Percentiles rank a stretch among this genome's conserved stretches.
These are phyloP conservation scores for Tribolium freemani DNA, from an alignment of 2,888 invertebrate species.

Conservation along the genomic window DNA sequence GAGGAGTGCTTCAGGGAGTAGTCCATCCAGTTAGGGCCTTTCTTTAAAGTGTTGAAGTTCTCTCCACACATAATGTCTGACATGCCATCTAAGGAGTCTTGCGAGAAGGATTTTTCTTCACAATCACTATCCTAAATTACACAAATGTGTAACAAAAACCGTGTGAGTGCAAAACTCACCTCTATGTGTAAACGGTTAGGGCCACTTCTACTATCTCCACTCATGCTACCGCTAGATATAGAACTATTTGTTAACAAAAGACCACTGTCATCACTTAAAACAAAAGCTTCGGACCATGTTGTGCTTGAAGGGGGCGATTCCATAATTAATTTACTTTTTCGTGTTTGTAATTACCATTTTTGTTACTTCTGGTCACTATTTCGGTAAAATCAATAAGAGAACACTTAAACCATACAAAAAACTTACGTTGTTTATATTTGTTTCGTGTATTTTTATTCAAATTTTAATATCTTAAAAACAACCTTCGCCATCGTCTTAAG, in stretches of 20 bases:
- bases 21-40: slow-evolving; percentile 76
- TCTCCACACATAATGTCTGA: slow-evolving; percentile 86
- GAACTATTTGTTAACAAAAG: slow-evolving; percentile 81
- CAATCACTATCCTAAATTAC: slow-evolving; percentile 83
- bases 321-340: slow-evolving; percentile 67
- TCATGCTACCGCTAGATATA: slow-evolving; percentile 81
- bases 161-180: slow-evolving; percentile 66
- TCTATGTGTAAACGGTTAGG: slow-evolving; percentile 78
- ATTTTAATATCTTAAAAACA: slow-evolving; percentile 25
- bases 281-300: slow-evolving; percentile 80
- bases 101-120: slow-evolving; percentile 82
- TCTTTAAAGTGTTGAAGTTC: slow-evolving; percentile 86
- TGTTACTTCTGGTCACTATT: background rate
- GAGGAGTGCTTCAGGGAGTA: slow-evolving; percentile 72
- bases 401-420: background rate
- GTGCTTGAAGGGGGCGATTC: slow-evolving; percentile 85
- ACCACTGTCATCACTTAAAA: slow-evolving; percentile 83
- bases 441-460: slow-evolving; percentile 19
- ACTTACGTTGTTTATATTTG: slow-evolving; percentile 21
- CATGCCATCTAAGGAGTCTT: slow-evolving; percentile 80
- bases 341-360: background rate
- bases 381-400: background rate
- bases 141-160: background rate
- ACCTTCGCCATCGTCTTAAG: slow-evolving; percentile 29
- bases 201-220: slow-evolving; percentile 78